Base-by-base conservation (phyloP, 1,140 invertebrate genomes). In the Saccostrea cuccullata region DNA sequence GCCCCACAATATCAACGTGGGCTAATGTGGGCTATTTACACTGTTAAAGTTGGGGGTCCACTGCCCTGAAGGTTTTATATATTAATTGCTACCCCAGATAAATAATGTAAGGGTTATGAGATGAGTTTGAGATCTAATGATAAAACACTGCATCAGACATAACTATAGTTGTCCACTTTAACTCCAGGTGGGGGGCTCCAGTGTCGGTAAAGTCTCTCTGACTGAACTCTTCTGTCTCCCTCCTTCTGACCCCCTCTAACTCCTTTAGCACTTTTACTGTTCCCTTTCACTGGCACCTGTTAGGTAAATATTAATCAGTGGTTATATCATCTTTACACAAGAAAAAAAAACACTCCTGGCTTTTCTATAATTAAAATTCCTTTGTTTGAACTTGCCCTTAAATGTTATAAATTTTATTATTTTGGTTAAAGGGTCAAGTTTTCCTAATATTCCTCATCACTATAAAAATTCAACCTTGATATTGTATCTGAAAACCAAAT, bases 121-220 rank as follows among this genome's bases (percentile, higher is more conserved):
- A 2, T 20, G 17, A 20, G n/a, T 20, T n/a, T 64, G 15, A 20
- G 17, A 64, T 20, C n/a, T 20, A 64, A 64, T 64, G 47, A 47
- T 47, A 64, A 64, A 64, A 64, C 23, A 36, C 26, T 36, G 30
- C 70, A 77, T 84, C 55, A 91, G 36, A 88, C 90, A 87, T 87
- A 90, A 83, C 90, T 91, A 82, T 91, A 91, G 86, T 91, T 91
- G 87, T 91, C 89, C 17, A 89, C 86, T 82, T 86, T 73, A 30
- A 87, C 87, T 30, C 88, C 86, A 36, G 89, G 89, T 2, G 89
- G 89, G 20, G 86, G 86, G 64, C 86, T 89, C 47, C 89, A 73
- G 40, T 84, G 64, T 64, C 89, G 47, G 8, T 83, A 70, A 55
- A 82, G 26, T 87, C 85, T 87, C 60, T 89, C 87, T 11, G 87